Conservation (phyloP, 2,888 invertebrate species). For the Merodon equestris region DNA sequence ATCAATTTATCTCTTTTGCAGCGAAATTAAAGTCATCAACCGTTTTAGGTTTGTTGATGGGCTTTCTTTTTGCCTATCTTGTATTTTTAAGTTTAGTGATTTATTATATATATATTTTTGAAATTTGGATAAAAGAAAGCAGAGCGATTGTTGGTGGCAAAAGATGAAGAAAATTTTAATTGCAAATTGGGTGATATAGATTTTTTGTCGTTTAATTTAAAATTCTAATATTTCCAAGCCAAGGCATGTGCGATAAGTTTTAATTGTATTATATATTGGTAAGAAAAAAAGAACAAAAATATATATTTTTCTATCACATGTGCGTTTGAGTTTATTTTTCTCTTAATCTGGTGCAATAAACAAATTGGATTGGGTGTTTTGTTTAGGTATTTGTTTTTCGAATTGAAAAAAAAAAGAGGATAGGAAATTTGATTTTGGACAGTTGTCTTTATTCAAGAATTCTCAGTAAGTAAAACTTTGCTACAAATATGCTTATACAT, state of each 20-base stretch:
- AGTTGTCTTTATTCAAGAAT: too few relatives aligned
- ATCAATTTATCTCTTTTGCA: constrained; percentile 48
- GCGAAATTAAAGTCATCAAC: constrained; percentile 60
- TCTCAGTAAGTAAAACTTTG: too few relatives aligned
- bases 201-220: constrained; percentile 22
- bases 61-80: constrained; percentile 22
- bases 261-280: constrained; percentile 17
- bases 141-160: not conserved
- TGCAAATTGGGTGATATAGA: constrained; percentile 62
- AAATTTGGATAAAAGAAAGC: constrained; percentile 1
- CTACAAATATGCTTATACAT: too few relatives aligned
- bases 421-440: too few relatives aligned
- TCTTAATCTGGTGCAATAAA: too few relatives aligned
- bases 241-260: not conserved
- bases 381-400: too few relatives aligned
- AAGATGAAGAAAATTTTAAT: constrained; percentile 8
- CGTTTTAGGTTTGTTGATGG: constrained; percentile 66
- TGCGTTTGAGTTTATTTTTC: too few relatives aligned
- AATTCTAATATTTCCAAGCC: too few relatives aligned
- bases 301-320: not conserved
- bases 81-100: too few relatives aligned
- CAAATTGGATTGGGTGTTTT: too few relatives aligned
- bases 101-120: constrained; percentile 10
- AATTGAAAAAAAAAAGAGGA: too few relatives aligned
- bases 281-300: constrained; percentile 6